phyloP scores from a whole-genome alignment of 2,888 invertebrate species.

The Ethmia dodecea region DNA sequence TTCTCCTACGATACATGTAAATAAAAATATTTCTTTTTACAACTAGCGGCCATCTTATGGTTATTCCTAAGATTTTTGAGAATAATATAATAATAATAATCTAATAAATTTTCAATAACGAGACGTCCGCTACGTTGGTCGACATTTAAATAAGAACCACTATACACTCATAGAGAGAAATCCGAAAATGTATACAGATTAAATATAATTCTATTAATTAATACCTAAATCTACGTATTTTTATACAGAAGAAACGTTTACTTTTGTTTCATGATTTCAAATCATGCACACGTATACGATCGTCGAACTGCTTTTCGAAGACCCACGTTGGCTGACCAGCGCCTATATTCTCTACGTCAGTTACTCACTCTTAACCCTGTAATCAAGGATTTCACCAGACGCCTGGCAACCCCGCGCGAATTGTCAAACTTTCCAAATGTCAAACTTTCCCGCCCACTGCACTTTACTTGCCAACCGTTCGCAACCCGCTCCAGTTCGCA shows the following conservation, averaged over 20 bases:
- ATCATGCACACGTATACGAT: constrained; percentile 75
- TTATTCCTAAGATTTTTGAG: constrained; percentile 69
- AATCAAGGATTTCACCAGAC: constrained; percentile 43
- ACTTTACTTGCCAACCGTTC: constrained; percentile 24
- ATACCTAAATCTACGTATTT: constrained; percentile 67
- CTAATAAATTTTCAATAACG: constrained; percentile 76
- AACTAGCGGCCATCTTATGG: constrained; percentile 75
- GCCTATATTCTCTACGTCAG: constrained; percentile 38
- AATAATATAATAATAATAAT: constrained; percentile 59
- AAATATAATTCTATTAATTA: constrained; percentile 74
- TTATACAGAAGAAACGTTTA: constrained; percentile 71
- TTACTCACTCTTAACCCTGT: constrained; percentile 59
- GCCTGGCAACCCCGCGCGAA: constrained; percentile 21
- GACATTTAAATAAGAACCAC: constrained; percentile 75
- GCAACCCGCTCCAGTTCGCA: constrained; percentile 20
- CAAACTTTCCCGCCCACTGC: constrained; percentile 27
- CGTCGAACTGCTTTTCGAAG: constrained; percentile 70
- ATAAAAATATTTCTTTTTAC: constrained; percentile 70
- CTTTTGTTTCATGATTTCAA: constrained; percentile 66
- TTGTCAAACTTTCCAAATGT: constrained; percentile 36
- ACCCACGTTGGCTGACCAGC: constrained; percentile 53
- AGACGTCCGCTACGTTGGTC: constrained; percentile 76
- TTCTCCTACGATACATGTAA: constrained; percentile 62
- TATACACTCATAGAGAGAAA: constrained; percentile 78
- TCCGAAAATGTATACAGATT: constrained; percentile 75